Base-by-base conservation (phyloP, 2,888 invertebrate genomes). In the Allacma fusca region DNA sequence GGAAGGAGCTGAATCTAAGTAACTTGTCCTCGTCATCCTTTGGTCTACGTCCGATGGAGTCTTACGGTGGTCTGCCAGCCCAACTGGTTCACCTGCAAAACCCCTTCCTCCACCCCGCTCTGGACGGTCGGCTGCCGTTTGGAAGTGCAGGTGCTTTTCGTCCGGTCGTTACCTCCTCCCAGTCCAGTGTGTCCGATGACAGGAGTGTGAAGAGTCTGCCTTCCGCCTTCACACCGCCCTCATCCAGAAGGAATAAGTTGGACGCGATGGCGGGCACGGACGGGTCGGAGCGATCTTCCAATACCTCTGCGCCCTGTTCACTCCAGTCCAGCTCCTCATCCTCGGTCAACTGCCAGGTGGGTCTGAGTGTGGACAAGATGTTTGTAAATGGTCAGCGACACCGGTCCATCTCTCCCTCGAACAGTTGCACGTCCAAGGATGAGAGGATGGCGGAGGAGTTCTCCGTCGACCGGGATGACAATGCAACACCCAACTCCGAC, bases 81-180 rank as follows among this genome's bases (percentile, higher is more conserved):
- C 92, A 92, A 87, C 90, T 92, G 83, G 88, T 92, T 86, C 92
- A 91, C 85, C 88, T 92, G 84, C 92, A 91, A 85, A 92, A 91
- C 81, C 92, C 92, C 86, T 91, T 92, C 85, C 88, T 92, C 80
- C 92, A 91, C 85, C 91, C 92, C 34, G 88, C 89, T 62, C 87
- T 92, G 79, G 90, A 90, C 84, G 89, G 90, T 81, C 88, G 90
- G 85, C 86, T 90, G 83, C 90, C 91, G 62, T 89, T 91, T 83
- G 89, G 89, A 79, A 88, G 89, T 69, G 80, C 80, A 24, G 89
- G 90, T 80, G 90, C 90, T 59, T 91, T 90, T 85, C 88, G 90
- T 79, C 90, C 90, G 4, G 86, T 90, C 76, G 89, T 90, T 78
- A 88, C 90, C 82, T 87, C 85, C 85, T 89, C 79, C 88, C 89